Conservation (phyloP, 1,140 invertebrate species). For the Agrypnia vestita region DNA sequence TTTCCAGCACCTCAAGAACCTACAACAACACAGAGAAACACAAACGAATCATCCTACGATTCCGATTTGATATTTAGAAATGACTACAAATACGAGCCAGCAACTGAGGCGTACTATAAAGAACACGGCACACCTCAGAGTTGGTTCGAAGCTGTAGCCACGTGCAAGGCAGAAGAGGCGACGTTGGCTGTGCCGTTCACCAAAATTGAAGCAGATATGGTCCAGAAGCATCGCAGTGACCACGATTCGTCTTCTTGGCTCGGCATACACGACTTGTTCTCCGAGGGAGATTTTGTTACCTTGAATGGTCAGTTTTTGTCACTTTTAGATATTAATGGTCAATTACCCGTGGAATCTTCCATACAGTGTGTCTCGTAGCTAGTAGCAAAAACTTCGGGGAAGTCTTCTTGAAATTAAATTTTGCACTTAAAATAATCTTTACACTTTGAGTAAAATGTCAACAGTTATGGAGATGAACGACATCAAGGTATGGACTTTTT, state of each 20-base stretch:
- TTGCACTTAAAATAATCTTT: too few relatives aligned
- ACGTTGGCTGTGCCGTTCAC: conserved; percentile 62
- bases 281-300: conserved; percentile 35
- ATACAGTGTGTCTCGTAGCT: too few relatives aligned
- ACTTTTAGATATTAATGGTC: too few relatives aligned
- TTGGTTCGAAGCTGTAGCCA: conserved; percentile 64
- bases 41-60: background rate
- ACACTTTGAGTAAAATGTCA: too few relatives aligned
- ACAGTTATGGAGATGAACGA: too few relatives aligned
- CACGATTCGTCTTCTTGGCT: background rate
- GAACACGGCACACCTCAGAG: conserved; percentile 62
- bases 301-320: conserved; percentile 26
- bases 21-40: too few relatives aligned
- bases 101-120: conserved; percentile 62
- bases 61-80: conserved; percentile 13
- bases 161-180: conserved; percentile 65
- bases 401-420: too few relatives aligned
- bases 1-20: conserved; percentile 1
- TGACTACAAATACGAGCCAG: conserved; percentile 47
- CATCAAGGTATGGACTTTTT: too few relatives aligned
- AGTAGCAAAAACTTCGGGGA: too few relatives aligned
- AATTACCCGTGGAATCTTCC: too few relatives aligned
- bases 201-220: background rate
- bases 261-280: conserved; percentile 45
- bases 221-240: background rate